Percentiles rank a stretch among this genome's conserved stretches.
phyloP scores from a whole-genome alignment of 2,113 vertebrate genomes.

The Anseranas semipalmata region DNA sequence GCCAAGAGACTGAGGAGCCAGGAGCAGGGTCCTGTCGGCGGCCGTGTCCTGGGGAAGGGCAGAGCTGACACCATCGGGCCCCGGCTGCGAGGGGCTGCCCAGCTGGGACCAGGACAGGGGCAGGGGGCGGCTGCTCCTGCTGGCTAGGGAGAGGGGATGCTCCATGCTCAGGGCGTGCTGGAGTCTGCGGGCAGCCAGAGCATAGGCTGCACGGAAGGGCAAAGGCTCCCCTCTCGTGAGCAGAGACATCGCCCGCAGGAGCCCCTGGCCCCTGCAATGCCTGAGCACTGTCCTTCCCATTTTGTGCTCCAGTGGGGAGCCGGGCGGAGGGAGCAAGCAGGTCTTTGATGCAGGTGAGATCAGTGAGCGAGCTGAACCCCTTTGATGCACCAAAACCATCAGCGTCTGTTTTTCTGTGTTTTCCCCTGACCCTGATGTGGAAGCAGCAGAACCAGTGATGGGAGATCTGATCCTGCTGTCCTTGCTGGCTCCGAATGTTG shows the following conservation, averaged over 20 bases:
- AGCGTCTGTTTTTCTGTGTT: neutral
- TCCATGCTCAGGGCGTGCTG: rapidly evolving
- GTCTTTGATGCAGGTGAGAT: neutral
- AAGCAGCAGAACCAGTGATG: neutral
- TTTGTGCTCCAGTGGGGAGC: neutral
- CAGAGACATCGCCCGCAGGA: neutral
- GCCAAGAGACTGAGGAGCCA: neutral
- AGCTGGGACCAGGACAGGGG: rapidly evolving
- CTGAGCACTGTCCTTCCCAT: rapidly evolving
- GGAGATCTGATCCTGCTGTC: neutral
- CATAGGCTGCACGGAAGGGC: neutral
- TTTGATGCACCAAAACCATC: rapidly evolving
- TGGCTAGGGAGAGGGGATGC: neutral
- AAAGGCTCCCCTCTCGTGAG: rapidly evolving
- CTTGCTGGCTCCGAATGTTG: neutral
- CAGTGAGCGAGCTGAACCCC: rapidly evolving
- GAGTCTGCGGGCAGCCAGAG: rapidly evolving
- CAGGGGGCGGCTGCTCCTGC: neutral
- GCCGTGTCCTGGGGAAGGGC: rapidly evolving
- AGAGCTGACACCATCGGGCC: neutral
- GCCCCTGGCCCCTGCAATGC: neutral
- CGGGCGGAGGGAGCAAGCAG: rapidly evolving
- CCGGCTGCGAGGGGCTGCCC: neutral
- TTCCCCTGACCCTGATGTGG: rapidly evolving
- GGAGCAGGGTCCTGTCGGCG: neutral